Conservation (phyloP, 1,140 invertebrate genomes). For the Babylonia areolata region DNA sequence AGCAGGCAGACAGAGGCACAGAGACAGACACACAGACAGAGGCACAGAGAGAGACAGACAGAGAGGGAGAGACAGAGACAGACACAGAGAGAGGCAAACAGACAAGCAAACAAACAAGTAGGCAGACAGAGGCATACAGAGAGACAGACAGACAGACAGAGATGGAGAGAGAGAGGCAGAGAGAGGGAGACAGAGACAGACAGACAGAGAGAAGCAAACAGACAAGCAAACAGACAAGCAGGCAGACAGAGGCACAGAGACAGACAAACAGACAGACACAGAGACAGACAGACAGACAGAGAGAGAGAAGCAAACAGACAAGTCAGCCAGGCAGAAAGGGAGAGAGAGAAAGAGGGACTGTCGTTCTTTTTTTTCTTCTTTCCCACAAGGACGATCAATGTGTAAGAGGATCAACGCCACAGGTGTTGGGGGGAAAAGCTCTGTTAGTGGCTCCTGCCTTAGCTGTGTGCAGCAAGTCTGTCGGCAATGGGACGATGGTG, state of each 20-base stretch:
- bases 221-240: background rate
- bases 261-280: conserved; percentile 9
- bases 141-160: background rate
- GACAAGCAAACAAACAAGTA: background rate
- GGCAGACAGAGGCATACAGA: background rate
- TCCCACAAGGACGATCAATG: background rate
- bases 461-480: too few species aligned
- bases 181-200: background rate
- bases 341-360: background rate
- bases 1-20: too few species aligned
- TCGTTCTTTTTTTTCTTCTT: background rate
- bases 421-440: too few species aligned
- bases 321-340: too few species aligned
- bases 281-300: conserved; percentile 2
- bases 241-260: background rate
- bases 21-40: too few species aligned
- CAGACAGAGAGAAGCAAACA: background rate
- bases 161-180: background rate
- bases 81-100: background rate
- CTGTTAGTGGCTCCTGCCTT: too few species aligned
- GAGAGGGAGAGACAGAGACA: background rate
- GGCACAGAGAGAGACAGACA: too few species aligned
- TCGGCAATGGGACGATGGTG: too few species aligned
- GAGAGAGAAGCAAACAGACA: background rate
- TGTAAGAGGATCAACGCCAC: too few species aligned